Conservation (phyloP, 2,113 vertebrate genomes). For the Puntigrus tetrazona region DNA sequence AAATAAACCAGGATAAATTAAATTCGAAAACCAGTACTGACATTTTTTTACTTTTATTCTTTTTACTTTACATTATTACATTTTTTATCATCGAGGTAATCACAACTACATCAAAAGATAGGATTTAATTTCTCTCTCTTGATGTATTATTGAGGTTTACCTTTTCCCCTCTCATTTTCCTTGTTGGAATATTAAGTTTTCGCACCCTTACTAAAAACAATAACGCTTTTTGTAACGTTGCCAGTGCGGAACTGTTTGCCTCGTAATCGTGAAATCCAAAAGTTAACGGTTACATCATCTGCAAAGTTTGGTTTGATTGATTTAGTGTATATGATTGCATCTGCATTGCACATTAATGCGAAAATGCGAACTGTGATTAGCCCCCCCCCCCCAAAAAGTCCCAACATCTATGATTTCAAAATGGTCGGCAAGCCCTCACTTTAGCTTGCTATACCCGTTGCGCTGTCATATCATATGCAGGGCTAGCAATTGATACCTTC, state of each 20-base stretch:
- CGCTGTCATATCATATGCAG: slow-evolving; percentile 33
- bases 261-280: slow-evolving; percentile 15
- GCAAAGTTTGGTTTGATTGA: slow-evolving; percentile 34
- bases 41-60: no score
- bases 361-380: slow-evolving; percentile 48
- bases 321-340: neutral
- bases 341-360: slow-evolving; percentile 51
- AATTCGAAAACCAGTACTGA: neutral
- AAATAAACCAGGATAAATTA: no score
- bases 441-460: slow-evolving; percentile 18
- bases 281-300: no score
- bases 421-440: neutral
- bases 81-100: no score
- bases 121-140: neutral
- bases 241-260: neutral
- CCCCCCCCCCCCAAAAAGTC: neutral
- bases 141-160: no score
- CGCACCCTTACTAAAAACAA: no score
- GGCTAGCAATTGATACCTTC: slow-evolving; percentile 30
- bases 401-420: slow-evolving; percentile 39
- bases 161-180: no score
- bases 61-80: no score
- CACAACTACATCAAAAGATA: no score
- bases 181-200: neutral
- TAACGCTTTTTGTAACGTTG: neutral